A percentile compares a stretch with the other conserved stretches of the same genome.
Evolutionary conservation across 2,888 invertebrate genomes (phyloP).

Genomic region (Petrolisthes manimaculis): DNA sequence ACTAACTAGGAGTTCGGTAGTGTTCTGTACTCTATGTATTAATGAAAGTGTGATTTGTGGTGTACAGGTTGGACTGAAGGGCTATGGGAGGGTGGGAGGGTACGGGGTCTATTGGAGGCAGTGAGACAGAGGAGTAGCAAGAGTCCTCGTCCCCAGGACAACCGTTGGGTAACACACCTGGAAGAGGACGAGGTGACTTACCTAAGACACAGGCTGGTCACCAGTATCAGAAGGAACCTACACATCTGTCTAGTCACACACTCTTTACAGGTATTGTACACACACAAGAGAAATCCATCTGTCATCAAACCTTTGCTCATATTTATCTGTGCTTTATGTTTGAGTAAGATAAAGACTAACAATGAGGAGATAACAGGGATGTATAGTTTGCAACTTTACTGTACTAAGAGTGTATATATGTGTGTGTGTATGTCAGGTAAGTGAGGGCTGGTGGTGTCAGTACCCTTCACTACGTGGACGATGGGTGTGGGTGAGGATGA

Average conservation of each 20-base stretch:
- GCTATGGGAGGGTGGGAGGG: slow-evolving; percentile 32
- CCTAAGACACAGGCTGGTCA: slow-evolving; percentile 40
- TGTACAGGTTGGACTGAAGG: slow-evolving; percentile 50
- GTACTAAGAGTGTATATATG: not conserved
- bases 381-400: too few relatives aligned
- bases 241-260: slow-evolving; percentile 49
- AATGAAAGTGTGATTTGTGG: too few relatives aligned
- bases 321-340: slow-evolving; percentile 4
- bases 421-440: slow-evolving; percentile 7
- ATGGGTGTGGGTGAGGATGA: slow-evolving; percentile 51
- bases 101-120: slow-evolving; percentile 40
- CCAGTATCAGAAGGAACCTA: slow-evolving; percentile 45
- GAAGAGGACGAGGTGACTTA: slow-evolving; percentile 50
- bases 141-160: slow-evolving; percentile 38
- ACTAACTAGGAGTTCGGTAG: too few relatives aligned
- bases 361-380: not conserved
- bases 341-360: too few relatives aligned
- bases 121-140: slow-evolving; percentile 40
- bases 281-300: not conserved
- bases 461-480: slow-evolving; percentile 43
- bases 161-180: slow-evolving; percentile 51
- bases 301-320: not conserved
- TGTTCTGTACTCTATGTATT: too few relatives aligned
- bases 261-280: slow-evolving; percentile 21
- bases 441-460: slow-evolving; percentile 39